These are phyloP conservation scores for Datnioides undecimradiatus DNA, from an alignment of 2,113 vertebrate species.

Conservation along the genomic window DNA sequence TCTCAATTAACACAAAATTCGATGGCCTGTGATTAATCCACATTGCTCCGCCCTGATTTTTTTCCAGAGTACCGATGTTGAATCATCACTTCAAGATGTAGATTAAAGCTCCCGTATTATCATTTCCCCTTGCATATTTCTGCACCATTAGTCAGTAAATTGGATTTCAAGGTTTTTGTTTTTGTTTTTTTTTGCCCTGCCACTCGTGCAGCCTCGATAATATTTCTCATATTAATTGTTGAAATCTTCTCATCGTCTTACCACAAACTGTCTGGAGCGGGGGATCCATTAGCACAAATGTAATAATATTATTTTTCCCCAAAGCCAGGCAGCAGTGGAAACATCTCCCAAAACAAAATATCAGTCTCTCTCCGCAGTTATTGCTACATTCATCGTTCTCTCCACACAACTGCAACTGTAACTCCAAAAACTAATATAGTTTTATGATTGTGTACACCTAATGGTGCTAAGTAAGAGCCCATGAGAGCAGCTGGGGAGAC, in stretches of 20 bases:
- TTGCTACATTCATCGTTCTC: slow-evolving; percentile 50
- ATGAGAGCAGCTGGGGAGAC: slow-evolving; percentile 36
- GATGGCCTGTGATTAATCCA: slow-evolving; percentile 50
- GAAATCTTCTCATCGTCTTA: slow-evolving; percentile 41
- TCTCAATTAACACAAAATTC: slow-evolving; percentile 52
- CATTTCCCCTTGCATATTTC: slow-evolving; percentile 35
- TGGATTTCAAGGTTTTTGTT: slow-evolving; percentile 63
- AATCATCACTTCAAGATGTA: slow-evolving; percentile 45
- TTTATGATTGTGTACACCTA: slow-evolving; percentile 47
- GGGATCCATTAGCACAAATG: slow-evolving; percentile 54
- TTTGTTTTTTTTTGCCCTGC: slow-evolving; percentile 43
- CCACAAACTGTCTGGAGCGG: slow-evolving; percentile 50
- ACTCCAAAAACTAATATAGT: slow-evolving; percentile 60
- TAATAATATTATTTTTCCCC: slow-evolving; percentile 47
- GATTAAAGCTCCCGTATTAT: slow-evolving; percentile 22
- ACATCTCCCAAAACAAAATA: slow-evolving; percentile 56
- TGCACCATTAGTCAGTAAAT: slow-evolving; percentile 53
- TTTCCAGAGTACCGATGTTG: slow-evolving; percentile 33
- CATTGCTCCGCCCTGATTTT: slow-evolving; percentile 19
- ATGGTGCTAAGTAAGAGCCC: slow-evolving; percentile 44
- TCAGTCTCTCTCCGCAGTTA: slow-evolving; percentile 38
- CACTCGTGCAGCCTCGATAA: slow-evolving; percentile 19
- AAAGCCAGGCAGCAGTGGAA: slow-evolving; percentile 31
- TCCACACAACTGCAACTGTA: slow-evolving; percentile 34
- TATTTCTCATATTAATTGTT: slow-evolving; percentile 53